Base-by-base conservation (phyloP, 2,888 invertebrate species). In the Nomada lathburiana region DNA sequence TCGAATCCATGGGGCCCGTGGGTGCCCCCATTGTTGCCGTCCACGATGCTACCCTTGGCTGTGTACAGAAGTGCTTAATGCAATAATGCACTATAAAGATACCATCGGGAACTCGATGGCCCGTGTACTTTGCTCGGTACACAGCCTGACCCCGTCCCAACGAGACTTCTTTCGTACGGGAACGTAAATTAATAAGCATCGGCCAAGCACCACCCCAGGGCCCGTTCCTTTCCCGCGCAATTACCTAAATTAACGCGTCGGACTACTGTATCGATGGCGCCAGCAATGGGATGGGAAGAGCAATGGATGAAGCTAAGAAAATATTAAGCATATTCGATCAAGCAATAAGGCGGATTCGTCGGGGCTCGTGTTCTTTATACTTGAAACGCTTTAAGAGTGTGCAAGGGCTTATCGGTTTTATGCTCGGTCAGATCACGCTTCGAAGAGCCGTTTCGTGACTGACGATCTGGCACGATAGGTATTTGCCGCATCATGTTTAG, bases 51-150 rank as follows among this genome's bases (percentile, higher is more conserved):
- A 86, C 88, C 83, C 85, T 79, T 84, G 80, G 80, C 75, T 93
- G 93, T 93, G 92, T 93, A 87, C 93, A 85, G 86, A 93, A 93
- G 92, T 93, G 90, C 93, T 93, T 93, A 93, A 89, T 83, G 91
- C 90, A 93, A 93, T 93, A 93, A 93, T 90, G 90, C 91, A 90
- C 91, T 91, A 92, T 91, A 93, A 92, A 93, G 92, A 93, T 93
- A 92, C 92, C 91, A 89, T 89, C 89, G 90, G 91, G 89, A 89
- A 68, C 85, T 80, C 86, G 86, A 89, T 83, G 83, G 82, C 80
- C 83, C 85, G 85, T 87, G 85, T 83, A 88, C 87, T 82, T 88
- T 85, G 69, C 75, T 71, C 76, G 73, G 76, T 62, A 72, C 67
- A 72, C 86, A 76, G 42, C 20, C 76, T 53, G 59, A 71, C 69